These are phyloP conservation scores for Etheostoma perlongum DNA, from an alignment of 2,797 vertebrate species.

Conservation along the genomic window DNA sequence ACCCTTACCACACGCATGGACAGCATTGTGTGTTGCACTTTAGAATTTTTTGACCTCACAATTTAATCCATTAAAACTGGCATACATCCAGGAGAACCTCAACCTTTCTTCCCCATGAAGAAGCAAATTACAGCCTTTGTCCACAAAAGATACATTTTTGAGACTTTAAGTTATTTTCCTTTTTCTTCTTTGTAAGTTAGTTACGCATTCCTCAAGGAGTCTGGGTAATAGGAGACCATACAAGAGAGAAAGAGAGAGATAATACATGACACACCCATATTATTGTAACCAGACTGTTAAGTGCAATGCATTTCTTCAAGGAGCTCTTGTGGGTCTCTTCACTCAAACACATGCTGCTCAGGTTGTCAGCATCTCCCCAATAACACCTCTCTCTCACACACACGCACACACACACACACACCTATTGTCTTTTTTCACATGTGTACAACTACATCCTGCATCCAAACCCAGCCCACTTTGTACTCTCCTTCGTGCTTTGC, in stretches of 20 bases:
- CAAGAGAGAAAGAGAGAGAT: conserved; percentile 5
- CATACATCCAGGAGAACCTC: background rate
- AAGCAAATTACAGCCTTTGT: background rate
- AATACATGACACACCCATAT: conserved; percentile 10
- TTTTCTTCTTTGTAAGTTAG: too few relatives aligned
- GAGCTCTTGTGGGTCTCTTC: conserved; percentile 63
- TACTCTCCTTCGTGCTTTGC: background rate
- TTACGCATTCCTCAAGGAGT: conserved; percentile 3
- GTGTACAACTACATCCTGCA: conserved; percentile 17
- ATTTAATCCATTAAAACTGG: conserved; percentile 14
- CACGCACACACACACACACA: conserved; percentile 22
- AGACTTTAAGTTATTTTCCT: too few relatives aligned
- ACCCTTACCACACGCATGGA: too few relatives aligned
- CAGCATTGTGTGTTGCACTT: background rate
- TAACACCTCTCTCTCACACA: conserved; percentile 35
- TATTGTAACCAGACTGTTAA: background rate
- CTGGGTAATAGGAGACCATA: conserved; percentile 22
- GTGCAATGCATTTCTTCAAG: conserved; percentile 60
- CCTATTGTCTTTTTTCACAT: background rate
- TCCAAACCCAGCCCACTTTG: conserved; percentile 16
- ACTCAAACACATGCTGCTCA: conserved; percentile 45
- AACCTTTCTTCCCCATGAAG: conserved; percentile 6
- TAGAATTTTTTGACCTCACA: background rate
- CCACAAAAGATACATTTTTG: too few relatives aligned
- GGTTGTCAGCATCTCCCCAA: conserved; percentile 45